Evolutionary conservation across 1,140 invertebrate species (phyloP).

Genomic region (Sitophilus oryzae): DNA sequence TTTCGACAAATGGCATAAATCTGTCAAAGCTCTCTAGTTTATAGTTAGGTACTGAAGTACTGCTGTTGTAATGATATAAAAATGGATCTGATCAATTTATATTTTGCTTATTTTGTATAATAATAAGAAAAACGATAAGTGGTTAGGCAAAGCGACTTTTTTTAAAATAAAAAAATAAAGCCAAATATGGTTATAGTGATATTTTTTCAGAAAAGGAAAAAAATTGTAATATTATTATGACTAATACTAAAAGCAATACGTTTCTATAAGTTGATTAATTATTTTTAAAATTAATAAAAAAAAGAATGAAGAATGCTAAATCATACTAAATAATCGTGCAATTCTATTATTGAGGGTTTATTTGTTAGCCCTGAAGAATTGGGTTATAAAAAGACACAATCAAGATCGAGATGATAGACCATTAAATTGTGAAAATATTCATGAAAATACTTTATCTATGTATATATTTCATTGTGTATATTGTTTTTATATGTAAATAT

Average conservation of each 20-base stretch:
- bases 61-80: conserved; percentile 44
- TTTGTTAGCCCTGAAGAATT: too few relatives aligned
- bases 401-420: conserved; percentile 1
- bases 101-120: too few relatives aligned
- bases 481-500: conserved; percentile 46
- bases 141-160: conserved; percentile 4
- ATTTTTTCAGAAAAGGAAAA: conserved; percentile 47
- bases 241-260: conserved; percentile 58
- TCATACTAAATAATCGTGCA: conserved; percentile 34
- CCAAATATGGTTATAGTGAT: conserved; percentile 51
- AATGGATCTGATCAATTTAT: conserved; percentile 28
- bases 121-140: conserved; percentile 10
- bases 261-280: conserved; percentile 50
- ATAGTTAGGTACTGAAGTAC: conserved; percentile 33
- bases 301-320: conserved; percentile 25
- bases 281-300: conserved; percentile 37
- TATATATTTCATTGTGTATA: conserved; percentile 45
- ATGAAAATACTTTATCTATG: conserved; percentile 40
- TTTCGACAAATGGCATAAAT: too few relatives aligned
- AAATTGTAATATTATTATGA: conserved; percentile 49
- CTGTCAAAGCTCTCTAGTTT: too few relatives aligned
- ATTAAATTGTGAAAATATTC: conserved; percentile 15
- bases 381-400: too few relatives aligned
- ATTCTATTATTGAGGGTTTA: too few relatives aligned
- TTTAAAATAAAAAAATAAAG: conserved; percentile 23